Base-by-base conservation (phyloP, 2,888 invertebrate species). In the Apamea sordens region DNA sequence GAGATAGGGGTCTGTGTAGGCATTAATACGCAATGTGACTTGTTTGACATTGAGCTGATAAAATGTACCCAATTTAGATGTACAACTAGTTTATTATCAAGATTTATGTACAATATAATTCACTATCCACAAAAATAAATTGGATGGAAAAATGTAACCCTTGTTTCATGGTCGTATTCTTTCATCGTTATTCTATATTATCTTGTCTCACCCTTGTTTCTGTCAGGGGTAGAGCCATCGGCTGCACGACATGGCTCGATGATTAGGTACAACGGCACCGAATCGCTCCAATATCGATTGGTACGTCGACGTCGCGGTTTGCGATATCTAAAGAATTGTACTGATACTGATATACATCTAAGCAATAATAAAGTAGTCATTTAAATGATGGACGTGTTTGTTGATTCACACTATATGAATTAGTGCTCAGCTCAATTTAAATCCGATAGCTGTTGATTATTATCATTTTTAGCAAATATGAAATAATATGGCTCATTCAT, bases 31-130 rank as follows among this genome's bases (percentile, higher is more conserved):
- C 65, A 75, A 75, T 84, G 64, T 87, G 84, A 87, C 84, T 79
- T 70, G 50, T 75, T 73, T 87, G 84, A 84, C 87, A 84, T 87
- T 84, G 84, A 64, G 13, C 28, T 65, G 69, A 87, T 84, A 75
- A 75, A 78, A 73, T 61, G 32, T 44, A 87, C 71, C 87, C 44
- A 86, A 84, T 86, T 86, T 78, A 67, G 13, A 56, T 68, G 67
- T 59, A 73, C 47, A 61, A 72, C 59, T 50, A 56, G 56, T 70
- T 83, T 61, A 64, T 63, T 69, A 70, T n/a, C 28, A 68, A 72
- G 59, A 72, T 68, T 72, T 56, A 69, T 53, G 50, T 36, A 41
- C 21, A n/a, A n/a, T n/a, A 64, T 36, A 32, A 36, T 65, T 65
- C 59, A n/a, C 28, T 50, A 47, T 47, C 61, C 41, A 71, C 24